Conservation (phyloP, 2,888 invertebrate genomes). For the Alviniconcha strummeri region DNA sequence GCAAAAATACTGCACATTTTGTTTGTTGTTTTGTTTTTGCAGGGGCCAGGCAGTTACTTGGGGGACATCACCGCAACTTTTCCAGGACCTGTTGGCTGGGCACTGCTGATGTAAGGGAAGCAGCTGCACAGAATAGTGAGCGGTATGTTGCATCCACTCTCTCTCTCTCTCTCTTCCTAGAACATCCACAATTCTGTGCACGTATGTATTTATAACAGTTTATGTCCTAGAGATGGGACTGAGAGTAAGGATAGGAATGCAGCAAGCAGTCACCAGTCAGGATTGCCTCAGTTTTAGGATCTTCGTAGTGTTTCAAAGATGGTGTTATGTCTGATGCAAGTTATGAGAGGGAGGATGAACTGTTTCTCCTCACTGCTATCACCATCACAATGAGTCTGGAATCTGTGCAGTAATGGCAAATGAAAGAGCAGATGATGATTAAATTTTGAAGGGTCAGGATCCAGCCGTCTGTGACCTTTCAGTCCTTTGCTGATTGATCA, state of each 20-base stretch:
- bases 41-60: neutral
- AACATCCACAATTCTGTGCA: too few relatives aligned
- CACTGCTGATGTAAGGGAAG: neutral
- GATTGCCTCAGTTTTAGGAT: neutral
- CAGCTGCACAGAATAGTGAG: neutral
- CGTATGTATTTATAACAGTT: too few relatives aligned
- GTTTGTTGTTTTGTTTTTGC: neutral
- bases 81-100: neutral
- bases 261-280: neutral
- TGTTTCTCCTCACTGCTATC: neutral
- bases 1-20: neutral
- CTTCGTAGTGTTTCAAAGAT: too few relatives aligned
- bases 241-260: too few relatives aligned
- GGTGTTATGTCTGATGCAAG: too few relatives aligned
- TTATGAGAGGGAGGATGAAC: too few relatives aligned
- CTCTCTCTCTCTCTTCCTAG: too few relatives aligned
- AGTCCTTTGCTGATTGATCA: too few relatives aligned
- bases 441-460: neutral
- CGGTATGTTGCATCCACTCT: too few relatives aligned
- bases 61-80: constrained; percentile 8
- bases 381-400: neutral
- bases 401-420: neutral
- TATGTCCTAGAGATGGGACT: too few relatives aligned
- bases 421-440: neutral
- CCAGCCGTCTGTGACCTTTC: too few relatives aligned